A percentile compares a stretch with the other conserved stretches of the same genome.
phyloP scores from a whole-genome alignment of 53 echinoderm and acorn worm species.

The Stichopus horrens region DNA sequence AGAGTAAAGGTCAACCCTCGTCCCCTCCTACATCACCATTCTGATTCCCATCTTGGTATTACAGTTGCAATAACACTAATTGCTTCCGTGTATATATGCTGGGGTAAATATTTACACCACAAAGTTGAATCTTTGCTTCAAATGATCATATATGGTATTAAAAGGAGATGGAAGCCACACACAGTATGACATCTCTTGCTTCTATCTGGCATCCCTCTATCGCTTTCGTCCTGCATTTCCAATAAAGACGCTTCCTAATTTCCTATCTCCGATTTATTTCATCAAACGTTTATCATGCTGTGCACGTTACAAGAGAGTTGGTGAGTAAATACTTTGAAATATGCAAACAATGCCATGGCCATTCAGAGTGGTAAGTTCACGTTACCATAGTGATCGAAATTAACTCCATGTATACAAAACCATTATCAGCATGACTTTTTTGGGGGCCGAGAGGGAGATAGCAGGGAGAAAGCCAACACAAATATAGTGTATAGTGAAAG shows the following conservation, averaged over 20 bases:
- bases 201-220: not conserved
- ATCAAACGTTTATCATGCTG: not conserved
- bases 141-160: not conserved
- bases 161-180: not conserved
- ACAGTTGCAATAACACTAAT: not conserved
- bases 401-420: not conserved
- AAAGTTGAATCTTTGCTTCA: not conserved
- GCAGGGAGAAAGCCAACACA: too few relatives aligned
- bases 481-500: too few relatives aligned
- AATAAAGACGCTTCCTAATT: not conserved
- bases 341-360: not conserved
- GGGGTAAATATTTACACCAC: not conserved
- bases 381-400: not conserved
- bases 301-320: not conserved
- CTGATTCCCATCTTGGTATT: too few relatives aligned
- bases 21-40: too few relatives aligned
- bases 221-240: not conserved
- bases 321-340: not conserved
- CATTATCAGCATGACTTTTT: too few relatives aligned
- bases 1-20: too few relatives aligned
- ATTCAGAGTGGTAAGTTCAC: not conserved
- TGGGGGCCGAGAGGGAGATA: too few relatives aligned
- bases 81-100: not conserved
- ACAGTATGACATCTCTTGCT: not conserved
- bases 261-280: not conserved